Conservation (phyloP, 1,140 invertebrate genomes). For the Drosophila lini region DNA sequence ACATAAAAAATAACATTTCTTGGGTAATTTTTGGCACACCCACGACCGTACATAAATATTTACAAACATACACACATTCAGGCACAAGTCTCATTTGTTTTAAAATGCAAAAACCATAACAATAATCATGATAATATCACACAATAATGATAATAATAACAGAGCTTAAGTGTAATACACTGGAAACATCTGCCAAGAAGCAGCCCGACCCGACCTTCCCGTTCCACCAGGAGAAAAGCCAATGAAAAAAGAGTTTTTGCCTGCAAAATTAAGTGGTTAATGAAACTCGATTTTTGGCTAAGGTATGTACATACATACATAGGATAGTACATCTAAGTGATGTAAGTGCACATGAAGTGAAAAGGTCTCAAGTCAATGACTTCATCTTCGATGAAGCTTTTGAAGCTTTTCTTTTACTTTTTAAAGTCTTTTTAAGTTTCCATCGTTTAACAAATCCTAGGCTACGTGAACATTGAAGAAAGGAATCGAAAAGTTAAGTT, state of each 20-base stretch:
- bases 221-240: slow-evolving; percentile 18
- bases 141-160: slow-evolving; percentile 69
- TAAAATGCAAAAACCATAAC: slow-evolving; percentile 77
- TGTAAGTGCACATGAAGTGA: no score
- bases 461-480: not conserved
- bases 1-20: slow-evolving; percentile 64
- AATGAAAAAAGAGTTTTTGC: slow-evolving; percentile 34
- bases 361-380: no score
- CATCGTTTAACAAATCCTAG: slow-evolving; percentile 7
- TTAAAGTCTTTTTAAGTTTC: not conserved
- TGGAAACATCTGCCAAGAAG: slow-evolving; percentile 57
- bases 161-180: slow-evolving; percentile 27
- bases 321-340: no score
- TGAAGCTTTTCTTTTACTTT: not conserved
- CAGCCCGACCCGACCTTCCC: not conserved
- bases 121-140: slow-evolving; percentile 70
- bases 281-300: no score
- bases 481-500: slow-evolving; percentile 40
- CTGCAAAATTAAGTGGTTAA: no score
- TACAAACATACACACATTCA: not conserved
- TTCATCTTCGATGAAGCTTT: no score
- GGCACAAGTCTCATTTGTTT: slow-evolving; percentile 50
- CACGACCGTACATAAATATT: slow-evolving; percentile 2
- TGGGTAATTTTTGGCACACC: slow-evolving; percentile 56
- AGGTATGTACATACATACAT: no score